A percentile compares a stretch with the other conserved stretches of the same genome.
phyloP scores from a whole-genome alignment of 2,113 vertebrate species.

The Castor canadensis region DNA sequence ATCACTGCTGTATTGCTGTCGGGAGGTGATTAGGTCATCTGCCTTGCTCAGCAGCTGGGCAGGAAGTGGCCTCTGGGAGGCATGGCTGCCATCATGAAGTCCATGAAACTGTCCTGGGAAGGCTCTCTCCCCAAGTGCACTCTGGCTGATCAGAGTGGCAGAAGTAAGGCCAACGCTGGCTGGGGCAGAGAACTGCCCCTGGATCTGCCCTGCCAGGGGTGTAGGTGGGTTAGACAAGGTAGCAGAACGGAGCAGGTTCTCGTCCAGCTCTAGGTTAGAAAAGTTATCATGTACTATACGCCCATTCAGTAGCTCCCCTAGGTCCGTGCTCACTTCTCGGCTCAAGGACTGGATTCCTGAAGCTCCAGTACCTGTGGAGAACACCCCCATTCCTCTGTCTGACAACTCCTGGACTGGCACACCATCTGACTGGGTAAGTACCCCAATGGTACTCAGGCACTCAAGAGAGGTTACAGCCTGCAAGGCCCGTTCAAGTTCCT shows the following conservation, averaged over 20 bases:
- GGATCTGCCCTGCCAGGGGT: slow-evolving; percentile 89
- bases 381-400: slow-evolving; percentile 93
- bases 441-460: slow-evolving; percentile 97
- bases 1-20: slow-evolving; percentile 92
- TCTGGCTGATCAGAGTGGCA: slow-evolving; percentile 91
- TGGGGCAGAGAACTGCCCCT: slow-evolving; percentile 87
- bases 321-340: slow-evolving; percentile 88
- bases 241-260: slow-evolving; percentile 94
- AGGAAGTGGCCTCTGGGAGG: slow-evolving; percentile 90
- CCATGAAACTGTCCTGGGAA: slow-evolving; percentile 91
- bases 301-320: slow-evolving; percentile 95
- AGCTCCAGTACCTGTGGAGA: slow-evolving; percentile 90
- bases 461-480: slow-evolving; percentile 98
- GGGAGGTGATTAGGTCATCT: slow-evolving; percentile 90
- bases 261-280: slow-evolving; percentile 95
- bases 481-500: slow-evolving; percentile 96
- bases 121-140: slow-evolving; percentile 92
- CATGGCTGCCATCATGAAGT: slow-evolving; percentile 90
- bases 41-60: slow-evolving; percentile 93
- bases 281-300: slow-evolving; percentile 95
- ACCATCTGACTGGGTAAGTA: slow-evolving; percentile 92
- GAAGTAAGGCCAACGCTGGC: slow-evolving; percentile 90
- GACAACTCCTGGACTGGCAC: slow-evolving; percentile 89
- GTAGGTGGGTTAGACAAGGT: slow-evolving; percentile 88
- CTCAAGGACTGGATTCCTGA: slow-evolving; percentile 90